phyloP scores from a whole-genome alignment of 2,888 invertebrate species.

The Hydropsyche betteni region DNA sequence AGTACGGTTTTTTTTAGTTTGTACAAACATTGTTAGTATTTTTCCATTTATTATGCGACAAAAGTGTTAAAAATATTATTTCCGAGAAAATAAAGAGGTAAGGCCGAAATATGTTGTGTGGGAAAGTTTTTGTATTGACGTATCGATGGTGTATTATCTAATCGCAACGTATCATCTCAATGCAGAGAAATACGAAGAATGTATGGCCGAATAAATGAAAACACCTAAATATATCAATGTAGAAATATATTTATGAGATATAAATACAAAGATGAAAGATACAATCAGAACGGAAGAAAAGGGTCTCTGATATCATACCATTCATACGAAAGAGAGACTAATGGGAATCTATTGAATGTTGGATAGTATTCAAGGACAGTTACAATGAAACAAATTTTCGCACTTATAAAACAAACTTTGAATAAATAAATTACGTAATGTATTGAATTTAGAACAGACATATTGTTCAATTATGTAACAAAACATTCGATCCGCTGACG shows the following conservation, averaged over 20 bases:
- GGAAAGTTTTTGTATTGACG: too few relatives aligned
- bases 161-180: neutral
- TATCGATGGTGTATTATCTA: too few relatives aligned
- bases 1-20: too few relatives aligned
- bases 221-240: slow-evolving; percentile 19
- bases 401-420: too few relatives aligned
- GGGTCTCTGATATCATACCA: neutral
- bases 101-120: too few relatives aligned
- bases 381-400: too few relatives aligned
- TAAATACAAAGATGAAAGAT: slow-evolving; percentile 23
- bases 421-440: too few relatives aligned
- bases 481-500: neutral
- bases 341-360: neutral
- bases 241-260: slow-evolving; percentile 8
- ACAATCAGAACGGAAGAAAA: neutral
- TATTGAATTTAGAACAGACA: neutral
- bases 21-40: too few relatives aligned
- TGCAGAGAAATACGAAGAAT: neutral
- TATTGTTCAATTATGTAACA: neutral
- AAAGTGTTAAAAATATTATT: too few relatives aligned
- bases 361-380: neutral
- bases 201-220: neutral
- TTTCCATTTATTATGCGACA: too few relatives aligned
- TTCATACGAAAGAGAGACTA: slow-evolving; percentile 4
- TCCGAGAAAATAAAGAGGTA: too few relatives aligned